phyloP scores from a whole-genome alignment of 2,113 vertebrate genomes.

The Leuciscus idus region DNA sequence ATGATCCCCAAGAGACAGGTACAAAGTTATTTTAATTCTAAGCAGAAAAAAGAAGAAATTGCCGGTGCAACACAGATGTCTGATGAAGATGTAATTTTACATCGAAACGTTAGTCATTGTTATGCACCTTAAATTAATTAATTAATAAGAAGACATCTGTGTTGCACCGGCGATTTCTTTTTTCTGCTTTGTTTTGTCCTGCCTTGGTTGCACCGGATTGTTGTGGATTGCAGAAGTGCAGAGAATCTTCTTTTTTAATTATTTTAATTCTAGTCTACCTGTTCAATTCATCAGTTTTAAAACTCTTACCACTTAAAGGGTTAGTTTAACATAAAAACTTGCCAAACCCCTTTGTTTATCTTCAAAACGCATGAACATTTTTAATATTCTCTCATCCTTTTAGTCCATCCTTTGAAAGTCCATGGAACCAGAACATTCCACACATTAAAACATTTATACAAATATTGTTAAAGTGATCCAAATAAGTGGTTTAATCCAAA shows the following conservation, averaged over 20 bases:
- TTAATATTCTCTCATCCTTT: background rate
- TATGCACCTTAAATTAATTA: no score
- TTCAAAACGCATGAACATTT: background rate
- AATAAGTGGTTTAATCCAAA: background rate
- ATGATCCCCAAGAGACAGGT: conserved; percentile 90
- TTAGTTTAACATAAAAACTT: background rate
- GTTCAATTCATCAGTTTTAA: background rate
- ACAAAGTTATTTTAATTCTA: background rate
- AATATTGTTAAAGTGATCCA: background rate
- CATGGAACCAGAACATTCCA: background rate
- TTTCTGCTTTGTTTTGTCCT: no score
- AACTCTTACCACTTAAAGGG: background rate
- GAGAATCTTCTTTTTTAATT: no score
- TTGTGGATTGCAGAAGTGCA: no score
- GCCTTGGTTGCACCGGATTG: no score
- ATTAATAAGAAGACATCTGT: no score
- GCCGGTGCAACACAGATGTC: no score
- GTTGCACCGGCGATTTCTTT: no score
- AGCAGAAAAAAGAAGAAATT: no score
- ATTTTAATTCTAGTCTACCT: background rate
- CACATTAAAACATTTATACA: background rate
- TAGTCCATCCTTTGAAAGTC: background rate
- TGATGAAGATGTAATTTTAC: no score
- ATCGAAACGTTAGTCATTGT: no score
- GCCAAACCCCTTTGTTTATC: background rate